A percentile compares a stretch with the other conserved stretches of the same genome.
Conservation (phyloP, 2,797 vertebrate genomes). For the Microctenopoma lineatum region DNA sequence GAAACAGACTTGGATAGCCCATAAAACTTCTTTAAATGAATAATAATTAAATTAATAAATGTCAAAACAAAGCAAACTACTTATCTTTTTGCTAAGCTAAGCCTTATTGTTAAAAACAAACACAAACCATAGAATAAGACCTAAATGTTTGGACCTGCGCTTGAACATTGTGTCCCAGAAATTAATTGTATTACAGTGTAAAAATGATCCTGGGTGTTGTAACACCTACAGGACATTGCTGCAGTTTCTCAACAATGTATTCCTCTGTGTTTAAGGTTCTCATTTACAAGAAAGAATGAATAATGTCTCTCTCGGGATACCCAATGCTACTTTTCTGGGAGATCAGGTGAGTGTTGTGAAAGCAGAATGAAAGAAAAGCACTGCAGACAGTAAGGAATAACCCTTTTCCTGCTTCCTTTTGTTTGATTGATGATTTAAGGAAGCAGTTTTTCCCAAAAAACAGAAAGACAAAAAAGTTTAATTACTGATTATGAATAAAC, state of each 20-base stretch:
- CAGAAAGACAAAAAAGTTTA: too few species aligned
- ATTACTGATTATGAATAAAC: not conserved
- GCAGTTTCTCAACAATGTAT: slow-evolving; percentile 14
- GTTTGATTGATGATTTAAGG: too few species aligned
- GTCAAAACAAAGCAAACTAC: too few species aligned
- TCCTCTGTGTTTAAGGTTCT: slow-evolving; percentile 65
- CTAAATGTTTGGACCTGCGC: not conserved
- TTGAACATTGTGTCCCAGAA: not conserved
- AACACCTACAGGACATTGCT: not conserved
- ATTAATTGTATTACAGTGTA: not conserved
- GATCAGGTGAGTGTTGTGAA: slow-evolving; percentile 69
- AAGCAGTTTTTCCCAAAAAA: too few species aligned
- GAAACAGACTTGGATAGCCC: not conserved
- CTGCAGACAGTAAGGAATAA: not conserved
- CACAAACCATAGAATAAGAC: too few species aligned
- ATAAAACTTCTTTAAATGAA: not conserved
- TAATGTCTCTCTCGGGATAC: slow-evolving; percentile 30
- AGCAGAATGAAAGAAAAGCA: not conserved
- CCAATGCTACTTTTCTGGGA: slow-evolving; percentile 31
- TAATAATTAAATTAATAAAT: too few species aligned
- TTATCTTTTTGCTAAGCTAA: too few species aligned
- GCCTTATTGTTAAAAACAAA: too few species aligned
- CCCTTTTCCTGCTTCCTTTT: too few species aligned
- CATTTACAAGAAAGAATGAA: slow-evolving; percentile 7
- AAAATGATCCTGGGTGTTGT: not conserved